phyloP scores from a whole-genome alignment of 1,140 invertebrate species.

The Acyrthosiphon pisum region DNA sequence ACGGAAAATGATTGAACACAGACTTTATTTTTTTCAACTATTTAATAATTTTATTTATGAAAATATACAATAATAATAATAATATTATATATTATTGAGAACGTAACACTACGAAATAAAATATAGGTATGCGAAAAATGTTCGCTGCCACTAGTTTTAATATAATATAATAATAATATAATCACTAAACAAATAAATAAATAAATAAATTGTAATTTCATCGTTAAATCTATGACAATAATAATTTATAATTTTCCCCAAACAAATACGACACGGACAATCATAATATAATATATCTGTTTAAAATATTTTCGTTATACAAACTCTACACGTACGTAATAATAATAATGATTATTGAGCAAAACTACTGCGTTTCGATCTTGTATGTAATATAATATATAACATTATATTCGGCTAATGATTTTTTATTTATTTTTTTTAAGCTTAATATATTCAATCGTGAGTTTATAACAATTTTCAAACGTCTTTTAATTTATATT shows the following conservation, averaged over 20 bases:
- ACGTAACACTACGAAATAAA: constrained; percentile 51
- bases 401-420: constrained; percentile 25
- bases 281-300: constrained; percentile 38
- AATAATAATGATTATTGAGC: constrained; percentile 55
- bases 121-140: constrained; percentile 22
- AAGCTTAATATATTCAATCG: constrained; percentile 4
- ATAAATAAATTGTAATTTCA: constrained; percentile 36
- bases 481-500: background rate
- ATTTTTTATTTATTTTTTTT: constrained; percentile 5
- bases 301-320: constrained; percentile 32
- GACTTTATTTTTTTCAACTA: constrained; percentile 48
- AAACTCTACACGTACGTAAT: constrained; percentile 48
- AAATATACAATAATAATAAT: constrained; percentile 55
- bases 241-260: background rate
- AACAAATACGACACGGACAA: constrained; percentile 40
- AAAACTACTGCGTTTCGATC: constrained; percentile 53
- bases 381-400: constrained; percentile 3
- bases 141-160: background rate
- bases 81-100: constrained; percentile 24
- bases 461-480: constrained; percentile 28
- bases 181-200: constrained; percentile 42
- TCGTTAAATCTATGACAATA: constrained; percentile 42
- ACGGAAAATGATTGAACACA: background rate
- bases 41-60: constrained; percentile 57
- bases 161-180: constrained; percentile 11